A percentile compares a stretch with the other conserved stretches of the same genome.
These are phyloP conservation scores for Nycticebus coucang DNA, from an alignment of 2,113 vertebrate genomes.

Conservation along the genomic window DNA sequence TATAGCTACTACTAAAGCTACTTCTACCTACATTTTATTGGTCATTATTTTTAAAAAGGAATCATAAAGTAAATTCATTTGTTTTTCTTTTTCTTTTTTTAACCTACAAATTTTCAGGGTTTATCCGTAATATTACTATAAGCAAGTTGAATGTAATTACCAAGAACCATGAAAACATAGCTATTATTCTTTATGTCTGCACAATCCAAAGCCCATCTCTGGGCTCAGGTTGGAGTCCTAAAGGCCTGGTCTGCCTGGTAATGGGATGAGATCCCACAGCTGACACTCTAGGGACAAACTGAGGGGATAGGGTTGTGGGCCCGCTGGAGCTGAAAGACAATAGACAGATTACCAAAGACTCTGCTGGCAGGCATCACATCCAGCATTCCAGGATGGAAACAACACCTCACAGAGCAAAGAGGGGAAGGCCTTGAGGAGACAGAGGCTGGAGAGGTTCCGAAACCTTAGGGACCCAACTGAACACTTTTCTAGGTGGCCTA, in stretches of 20 bases:
- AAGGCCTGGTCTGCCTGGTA: neutral
- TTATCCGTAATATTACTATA: constrained; percentile 60
- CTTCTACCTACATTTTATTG: constrained; percentile 77
- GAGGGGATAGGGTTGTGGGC: neutral
- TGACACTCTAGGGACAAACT: neutral
- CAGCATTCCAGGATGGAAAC: neutral
- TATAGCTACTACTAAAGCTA: constrained; percentile 78
- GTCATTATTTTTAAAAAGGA: constrained; percentile 82
- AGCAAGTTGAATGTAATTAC: constrained; percentile 68
- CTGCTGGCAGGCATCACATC: neutral
- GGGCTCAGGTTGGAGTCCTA: neutral
- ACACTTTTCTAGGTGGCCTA: neutral
- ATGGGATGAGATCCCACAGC: neutral
- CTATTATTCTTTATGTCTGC: constrained; percentile 47
- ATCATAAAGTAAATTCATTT: constrained; percentile 80
- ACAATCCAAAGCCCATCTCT: constrained; percentile 13
- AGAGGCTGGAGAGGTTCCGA: neutral
- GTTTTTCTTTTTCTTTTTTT: constrained; percentile 79
- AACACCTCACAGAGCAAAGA: neutral
- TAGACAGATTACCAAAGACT: neutral
- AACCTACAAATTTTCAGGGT: constrained; percentile 71
- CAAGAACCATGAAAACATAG: constrained; percentile 48
- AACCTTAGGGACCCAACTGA: neutral
- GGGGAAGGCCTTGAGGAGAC: neutral
- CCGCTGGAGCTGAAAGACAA: neutral